Evolutionary conservation across 2,797 vertebrate genomes (phyloP), one percentile per base, ranked within the genome.

Genomic region (Sebastes umbrosus): DNA sequence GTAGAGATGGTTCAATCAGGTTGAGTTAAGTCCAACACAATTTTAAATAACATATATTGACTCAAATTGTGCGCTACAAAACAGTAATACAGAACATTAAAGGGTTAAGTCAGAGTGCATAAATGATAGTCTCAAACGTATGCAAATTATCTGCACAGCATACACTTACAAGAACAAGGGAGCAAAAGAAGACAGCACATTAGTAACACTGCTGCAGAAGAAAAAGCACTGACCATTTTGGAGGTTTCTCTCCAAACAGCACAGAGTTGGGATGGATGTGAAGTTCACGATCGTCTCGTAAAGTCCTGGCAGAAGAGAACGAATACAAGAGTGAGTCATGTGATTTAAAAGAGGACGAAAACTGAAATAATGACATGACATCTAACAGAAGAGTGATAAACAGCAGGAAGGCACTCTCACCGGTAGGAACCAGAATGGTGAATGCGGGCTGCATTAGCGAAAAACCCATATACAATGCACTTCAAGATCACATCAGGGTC

Each of bases 191-290:
- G 14, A 69, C 10, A 46, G 10, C 50, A 20, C 50, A 52, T 22
- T 54, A 54, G 6, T 13, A 12, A 57, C 7, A 20, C 2, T 36
- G 3, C 7, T 57, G 54, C 18, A 68, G 46, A 34, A 20, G 25
- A 73, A 64, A 43, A 69, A 13, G 20, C 0, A 82, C 96, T 93
- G 79, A 99, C 99, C 98, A 99, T 91, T 98, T 98, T 32, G 98
- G 97, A 13, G 98, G 97, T 85, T 98, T 99, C 94, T 99, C 99
- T 12, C 96, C 97, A 16, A 96, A 99, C 54, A 99, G 91, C 78
- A 99, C 98, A 0, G 98, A 99, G n/a, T 96, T 97, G 2, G 99
- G 98, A 83, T 99, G 98, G 88, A 99, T 99, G 67, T 98, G 96
- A 32, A 99, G 96, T 71, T 99, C 99, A 0, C 98, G 96, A 69